phyloP scores from a whole-genome alignment of 2,888 invertebrate species.

The Lepidocyrtoides sp. region DNA sequence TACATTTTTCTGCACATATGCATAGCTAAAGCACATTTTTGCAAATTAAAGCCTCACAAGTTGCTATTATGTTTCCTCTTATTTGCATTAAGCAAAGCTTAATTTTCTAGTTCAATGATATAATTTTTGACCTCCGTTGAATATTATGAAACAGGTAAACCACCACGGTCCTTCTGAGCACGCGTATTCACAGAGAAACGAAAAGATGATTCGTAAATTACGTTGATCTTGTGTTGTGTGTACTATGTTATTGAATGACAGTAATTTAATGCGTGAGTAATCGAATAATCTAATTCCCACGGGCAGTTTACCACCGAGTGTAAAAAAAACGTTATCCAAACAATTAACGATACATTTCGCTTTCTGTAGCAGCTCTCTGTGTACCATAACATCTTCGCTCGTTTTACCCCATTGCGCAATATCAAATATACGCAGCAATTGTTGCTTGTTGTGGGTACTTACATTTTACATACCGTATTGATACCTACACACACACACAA shows the following conservation, averaged over 20 bases:
- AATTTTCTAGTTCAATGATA: slow-evolving; percentile 77
- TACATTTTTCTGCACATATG: background rate
- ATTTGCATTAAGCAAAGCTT: background rate
- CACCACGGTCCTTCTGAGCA: slow-evolving; percentile 67
- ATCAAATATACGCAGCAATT: slow-evolving; percentile 15
- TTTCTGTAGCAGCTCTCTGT: slow-evolving; percentile 7
- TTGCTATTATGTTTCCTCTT: background rate
- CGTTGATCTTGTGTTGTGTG: background rate
- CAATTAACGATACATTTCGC: slow-evolving; percentile 66
- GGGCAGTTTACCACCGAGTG: slow-evolving; percentile 62
- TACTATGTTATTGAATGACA: slow-evolving; percentile 39
- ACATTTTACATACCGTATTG: too few relatives aligned
- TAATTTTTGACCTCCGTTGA: slow-evolving; percentile 31
- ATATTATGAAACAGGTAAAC: slow-evolving; percentile 20
- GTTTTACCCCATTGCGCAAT: background rate
- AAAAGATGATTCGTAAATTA: slow-evolving; percentile 11
- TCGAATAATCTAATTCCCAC: slow-evolving; percentile 81
- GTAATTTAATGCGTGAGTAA: slow-evolving; percentile 77
- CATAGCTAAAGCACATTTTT: background rate
- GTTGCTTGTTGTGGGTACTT: background rate
- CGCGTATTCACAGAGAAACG: too few relatives aligned
- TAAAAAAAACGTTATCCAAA: slow-evolving; percentile 69
- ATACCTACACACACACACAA: background rate
- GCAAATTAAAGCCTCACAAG: background rate
- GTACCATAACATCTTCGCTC: background rate